Percentiles rank a stretch among this genome's conserved stretches.
phyloP scores from a whole-genome alignment of 2,797 vertebrate species.

The Podargus strigoides region DNA sequence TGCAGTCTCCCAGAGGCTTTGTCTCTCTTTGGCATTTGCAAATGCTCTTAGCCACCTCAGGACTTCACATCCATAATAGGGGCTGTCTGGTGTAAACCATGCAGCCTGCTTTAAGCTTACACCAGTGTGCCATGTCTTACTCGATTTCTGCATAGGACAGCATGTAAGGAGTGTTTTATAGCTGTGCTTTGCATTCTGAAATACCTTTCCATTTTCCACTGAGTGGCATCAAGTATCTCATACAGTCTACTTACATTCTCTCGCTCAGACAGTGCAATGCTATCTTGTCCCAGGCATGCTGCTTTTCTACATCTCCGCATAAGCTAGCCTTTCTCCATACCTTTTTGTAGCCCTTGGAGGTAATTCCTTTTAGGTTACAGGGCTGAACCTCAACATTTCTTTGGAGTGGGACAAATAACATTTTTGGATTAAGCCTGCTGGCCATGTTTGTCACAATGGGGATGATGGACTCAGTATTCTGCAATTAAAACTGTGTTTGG shows the following conservation, averaged over 20 bases:
- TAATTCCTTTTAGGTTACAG: neutral
- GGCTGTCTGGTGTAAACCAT: neutral
- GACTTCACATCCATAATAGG: fast-evolving
- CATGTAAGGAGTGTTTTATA: neutral
- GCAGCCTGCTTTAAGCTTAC: neutral
- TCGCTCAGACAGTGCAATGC: neutral
- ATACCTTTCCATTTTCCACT: neutral
- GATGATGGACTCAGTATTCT: neutral
- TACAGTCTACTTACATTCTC: neutral
- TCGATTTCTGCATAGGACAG: neutral
- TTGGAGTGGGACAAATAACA: neutral
- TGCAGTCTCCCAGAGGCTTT: neutral
- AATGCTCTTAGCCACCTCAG: neutral
- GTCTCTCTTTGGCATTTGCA: neutral
- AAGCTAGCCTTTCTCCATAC: neutral
- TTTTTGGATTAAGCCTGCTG: neutral
- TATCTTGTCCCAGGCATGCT: neutral
- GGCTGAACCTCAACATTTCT: neutral
- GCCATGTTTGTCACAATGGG: neutral
- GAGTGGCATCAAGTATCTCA: neutral
- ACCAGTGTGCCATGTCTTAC: neutral
- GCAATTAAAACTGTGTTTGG: neutral
- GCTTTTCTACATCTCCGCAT: fast-evolving
- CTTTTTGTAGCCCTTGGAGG: neutral
- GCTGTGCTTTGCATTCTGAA: neutral